phyloP scores from a whole-genome alignment of 2,113 vertebrate genomes.

The Martes martes region DNA sequence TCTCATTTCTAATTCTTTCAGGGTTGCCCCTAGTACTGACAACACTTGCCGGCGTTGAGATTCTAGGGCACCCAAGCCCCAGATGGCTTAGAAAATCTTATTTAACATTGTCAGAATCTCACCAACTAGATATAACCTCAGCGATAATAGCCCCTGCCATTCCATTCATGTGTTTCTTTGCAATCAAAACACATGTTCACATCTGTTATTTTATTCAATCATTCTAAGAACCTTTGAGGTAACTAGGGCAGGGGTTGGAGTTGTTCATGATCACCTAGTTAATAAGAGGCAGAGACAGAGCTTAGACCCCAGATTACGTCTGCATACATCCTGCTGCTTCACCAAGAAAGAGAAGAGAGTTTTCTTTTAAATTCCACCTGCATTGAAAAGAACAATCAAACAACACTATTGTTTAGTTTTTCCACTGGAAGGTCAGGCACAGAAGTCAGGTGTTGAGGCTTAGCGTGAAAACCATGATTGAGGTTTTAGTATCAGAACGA shows the following conservation, averaged over 20 bases:
- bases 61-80: neutral
- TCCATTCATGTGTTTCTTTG: neutral
- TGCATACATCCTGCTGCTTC: neutral
- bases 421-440: neutral
- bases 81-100: conserved; percentile 25
- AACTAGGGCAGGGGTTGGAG: neutral
- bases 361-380: neutral
- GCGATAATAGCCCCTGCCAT: neutral
- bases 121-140: conserved; percentile 3
- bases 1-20: conserved; percentile 49
- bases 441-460: neutral
- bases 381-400: neutral
- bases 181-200: neutral
- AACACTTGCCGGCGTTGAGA: neutral
- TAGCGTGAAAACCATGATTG: neutral
- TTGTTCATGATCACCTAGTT: neutral
- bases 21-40: neutral
- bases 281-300: neutral
- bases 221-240: neutral
- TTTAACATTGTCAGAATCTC: conserved; percentile 50
- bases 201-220: neutral
- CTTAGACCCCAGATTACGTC: neutral
- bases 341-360: neutral
- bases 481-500: neutral
- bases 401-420: conserved; percentile 12